Percentiles rank a stretch among this genome's conserved stretches.
Evolutionary conservation across 2,113 vertebrate genomes (phyloP).

Genomic region (Motacilla tschutschensis): DNA sequence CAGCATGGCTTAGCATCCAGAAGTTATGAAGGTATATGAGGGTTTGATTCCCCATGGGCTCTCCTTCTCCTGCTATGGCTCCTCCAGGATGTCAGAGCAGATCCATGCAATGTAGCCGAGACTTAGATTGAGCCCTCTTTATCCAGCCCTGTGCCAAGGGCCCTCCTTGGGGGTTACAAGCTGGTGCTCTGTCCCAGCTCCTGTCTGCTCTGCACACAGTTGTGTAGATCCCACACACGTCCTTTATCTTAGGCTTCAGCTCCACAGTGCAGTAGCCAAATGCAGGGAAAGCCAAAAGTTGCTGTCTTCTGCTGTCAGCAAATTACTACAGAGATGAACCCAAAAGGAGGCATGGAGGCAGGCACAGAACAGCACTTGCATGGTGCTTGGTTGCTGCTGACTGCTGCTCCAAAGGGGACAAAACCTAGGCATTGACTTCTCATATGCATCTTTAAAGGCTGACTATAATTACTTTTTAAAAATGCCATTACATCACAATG

Average conservation of each 20-base stretch:
- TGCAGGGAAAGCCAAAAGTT: neutral
- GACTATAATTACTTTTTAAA: neutral
- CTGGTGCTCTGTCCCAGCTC: neutral
- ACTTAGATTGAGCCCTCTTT: neutral
- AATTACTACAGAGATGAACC: neutral
- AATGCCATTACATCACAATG: neutral
- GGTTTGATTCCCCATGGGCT: neutral
- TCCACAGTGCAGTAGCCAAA: neutral
- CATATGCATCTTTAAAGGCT: neutral
- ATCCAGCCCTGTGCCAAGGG: rapidly evolving
- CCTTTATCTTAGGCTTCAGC: neutral
- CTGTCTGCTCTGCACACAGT: neutral
- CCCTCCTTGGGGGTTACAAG: neutral
- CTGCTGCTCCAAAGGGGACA: neutral
- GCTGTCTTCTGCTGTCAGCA: neutral
- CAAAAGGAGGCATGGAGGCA: neutral
- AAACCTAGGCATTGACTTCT: neutral
- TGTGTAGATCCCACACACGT: neutral
- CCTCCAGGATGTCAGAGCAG: neutral
- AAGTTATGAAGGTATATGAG: neutral
- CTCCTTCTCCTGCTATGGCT: neutral
- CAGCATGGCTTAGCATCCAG: neutral
- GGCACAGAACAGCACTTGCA: rapidly evolving
- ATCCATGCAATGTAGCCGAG: rapidly evolving
- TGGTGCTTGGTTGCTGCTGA: neutral